phyloP scores from a whole-genome alignment of 2,888 invertebrate genomes.

The Dione vanillae region DNA sequence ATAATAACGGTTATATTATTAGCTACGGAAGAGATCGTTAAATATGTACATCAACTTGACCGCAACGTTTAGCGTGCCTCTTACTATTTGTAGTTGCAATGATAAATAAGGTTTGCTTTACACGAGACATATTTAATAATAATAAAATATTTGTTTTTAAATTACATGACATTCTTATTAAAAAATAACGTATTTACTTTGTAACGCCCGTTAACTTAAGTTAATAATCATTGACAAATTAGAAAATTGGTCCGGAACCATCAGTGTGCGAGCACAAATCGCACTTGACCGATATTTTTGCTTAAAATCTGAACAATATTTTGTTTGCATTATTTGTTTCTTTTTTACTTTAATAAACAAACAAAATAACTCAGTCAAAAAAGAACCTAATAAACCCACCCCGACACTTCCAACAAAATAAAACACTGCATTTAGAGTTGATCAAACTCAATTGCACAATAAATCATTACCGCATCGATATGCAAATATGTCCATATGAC shows the following conservation, averaged over 20 bases:
- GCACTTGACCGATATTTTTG: too few relatives aligned
- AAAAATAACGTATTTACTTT: too few relatives aligned
- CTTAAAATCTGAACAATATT: too few relatives aligned
- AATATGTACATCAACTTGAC: slow-evolving; percentile 32
- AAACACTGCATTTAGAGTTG: not conserved
- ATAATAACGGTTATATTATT: slow-evolving; percentile 9
- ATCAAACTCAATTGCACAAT: slow-evolving; percentile 5
- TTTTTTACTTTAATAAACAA: too few relatives aligned
- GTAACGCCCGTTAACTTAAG: too few relatives aligned
- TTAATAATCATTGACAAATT: too few relatives aligned
- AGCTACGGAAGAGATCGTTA: slow-evolving; percentile 34
- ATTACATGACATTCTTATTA: too few relatives aligned
- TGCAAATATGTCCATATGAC: slow-evolving; percentile 8
- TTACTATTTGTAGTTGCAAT: slow-evolving; percentile 21
- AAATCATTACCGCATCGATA: slow-evolving; percentile 10
- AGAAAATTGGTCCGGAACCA: too few relatives aligned
- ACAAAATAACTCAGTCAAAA: not conserved
- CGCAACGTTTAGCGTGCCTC: slow-evolving; percentile 25
- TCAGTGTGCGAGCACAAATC: too few relatives aligned
- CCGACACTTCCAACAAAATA: not conserved
- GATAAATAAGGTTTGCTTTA: slow-evolving; percentile 14
- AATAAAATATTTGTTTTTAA: too few relatives aligned
- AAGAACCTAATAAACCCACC: not conserved
- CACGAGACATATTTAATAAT: not conserved
- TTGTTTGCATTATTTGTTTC: too few relatives aligned